Conservation (phyloP, 2,113 vertebrate genomes). For the Aptenodytes patagonicus region DNA sequence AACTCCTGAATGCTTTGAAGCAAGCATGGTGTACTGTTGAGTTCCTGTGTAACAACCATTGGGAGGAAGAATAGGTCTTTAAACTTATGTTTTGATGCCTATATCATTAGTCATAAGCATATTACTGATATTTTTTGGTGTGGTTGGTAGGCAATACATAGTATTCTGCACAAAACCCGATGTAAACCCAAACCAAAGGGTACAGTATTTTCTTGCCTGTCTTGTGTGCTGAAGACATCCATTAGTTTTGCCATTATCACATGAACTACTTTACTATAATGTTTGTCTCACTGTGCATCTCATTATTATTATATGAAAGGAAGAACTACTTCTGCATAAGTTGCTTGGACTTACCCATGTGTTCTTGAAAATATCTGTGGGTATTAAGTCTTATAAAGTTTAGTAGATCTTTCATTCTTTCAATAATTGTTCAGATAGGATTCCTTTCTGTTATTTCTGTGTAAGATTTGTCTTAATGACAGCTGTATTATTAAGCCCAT, state of each 20-base stretch:
- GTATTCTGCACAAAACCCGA: not conserved
- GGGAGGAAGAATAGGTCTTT: not conserved
- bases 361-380: not conserved
- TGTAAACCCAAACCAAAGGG: not conserved
- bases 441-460: not conserved
- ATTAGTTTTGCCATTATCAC: not conserved
- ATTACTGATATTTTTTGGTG: not conserved
- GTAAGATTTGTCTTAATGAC: not conserved
- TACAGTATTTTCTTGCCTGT: not conserved
- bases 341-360: not conserved
- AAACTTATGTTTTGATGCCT: not conserved
- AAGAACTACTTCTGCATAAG: not conserved
- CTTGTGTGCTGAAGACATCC: not conserved
- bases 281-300: not conserved
- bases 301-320: not conserved
- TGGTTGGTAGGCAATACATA: not conserved
- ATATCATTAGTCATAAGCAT: not conserved
- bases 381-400: not conserved
- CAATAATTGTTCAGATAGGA: not conserved
- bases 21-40: not conserved
- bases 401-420: not conserved
- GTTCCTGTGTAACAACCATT: not conserved
- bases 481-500: not conserved
- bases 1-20: not conserved
- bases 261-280: not conserved